Base-by-base conservation (phyloP, 2,888 invertebrate species). In the Ditylenchus weischeri region DNA sequence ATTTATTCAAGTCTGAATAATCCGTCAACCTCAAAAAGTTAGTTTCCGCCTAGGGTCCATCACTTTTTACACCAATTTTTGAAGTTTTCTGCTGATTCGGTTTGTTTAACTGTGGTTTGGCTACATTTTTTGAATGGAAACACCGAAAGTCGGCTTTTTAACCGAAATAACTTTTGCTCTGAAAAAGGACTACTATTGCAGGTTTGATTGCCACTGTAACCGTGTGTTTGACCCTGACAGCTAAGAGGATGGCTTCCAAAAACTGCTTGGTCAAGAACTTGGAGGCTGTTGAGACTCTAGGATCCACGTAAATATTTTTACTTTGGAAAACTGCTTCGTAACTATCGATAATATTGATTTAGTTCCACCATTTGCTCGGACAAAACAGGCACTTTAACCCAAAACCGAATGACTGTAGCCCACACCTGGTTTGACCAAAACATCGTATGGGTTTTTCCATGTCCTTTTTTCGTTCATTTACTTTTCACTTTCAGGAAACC, bases 221-320 rank as follows among this genome's bases (percentile, higher is more conserved):
- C 65, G 96, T 96, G 78, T 95, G 94, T 85, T 87, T 98, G 84
- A 96, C 98, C 47, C 88, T 98, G 76, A 98, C 96, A 75, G 96
- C 96, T 83, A 95, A 96, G 85, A 89, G 95, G 83, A 98, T 98
- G 98, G 95, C 96, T 76, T 91, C 91, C 43, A 90, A 90, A 84
- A 90, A 90, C 82, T 90, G 90, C 78, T 84, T 98, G 83, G 96
- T 98, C 5, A 98, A 98, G 89, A 96, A 98, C 86, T 88, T 98
- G 86, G 95, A 98, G 87, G 96, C 96, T 81, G 96, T 98, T 38
- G 96, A 98, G 87, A 98, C 96, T 57, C 88, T 98, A 66, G 96
- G 98, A 67, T 96, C 95, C 57, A 98, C 96, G 15, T 43, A 43
- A 43, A 43, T 13, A 29, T 29, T 15, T 2, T 13, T 43, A 43